A percentile compares a stretch with the other conserved stretches of the same genome.
Conservation (phyloP, 2,888 invertebrate genomes). For the Ornithoptera alexandrae region DNA sequence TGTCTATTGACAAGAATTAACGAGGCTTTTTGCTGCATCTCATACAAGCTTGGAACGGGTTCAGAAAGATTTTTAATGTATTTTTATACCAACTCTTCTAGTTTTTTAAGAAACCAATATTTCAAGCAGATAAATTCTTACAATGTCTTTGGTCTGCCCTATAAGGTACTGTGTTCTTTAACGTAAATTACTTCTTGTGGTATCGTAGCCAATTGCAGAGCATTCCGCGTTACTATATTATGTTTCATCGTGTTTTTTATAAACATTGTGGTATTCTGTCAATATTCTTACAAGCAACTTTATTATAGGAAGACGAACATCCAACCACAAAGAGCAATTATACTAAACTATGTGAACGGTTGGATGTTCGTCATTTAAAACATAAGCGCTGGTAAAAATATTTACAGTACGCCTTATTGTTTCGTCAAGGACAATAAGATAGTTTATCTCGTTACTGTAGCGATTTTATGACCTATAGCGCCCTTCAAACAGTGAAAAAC, state of each 20-base stretch:
- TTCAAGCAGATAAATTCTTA: conserved; percentile 69
- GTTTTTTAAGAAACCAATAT: conserved; percentile 59
- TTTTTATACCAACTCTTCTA: conserved; percentile 58
- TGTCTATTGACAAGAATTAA: conserved; percentile 74
- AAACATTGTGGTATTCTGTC: too few relatives aligned
- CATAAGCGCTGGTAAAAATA: too few relatives aligned
- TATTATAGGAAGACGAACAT: too few relatives aligned
- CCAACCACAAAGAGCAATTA: too few relatives aligned
- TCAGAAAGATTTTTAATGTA: conserved; percentile 57
- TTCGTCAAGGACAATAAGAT: too few relatives aligned
- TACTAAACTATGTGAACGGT: too few relatives aligned
- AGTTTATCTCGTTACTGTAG: too few relatives aligned
- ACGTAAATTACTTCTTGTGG: conserved; percentile 58
- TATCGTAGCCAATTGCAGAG: conserved; percentile 62
- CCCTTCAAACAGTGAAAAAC: too few relatives aligned
- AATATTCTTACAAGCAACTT: conserved; percentile 25
- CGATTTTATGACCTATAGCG: too few relatives aligned
- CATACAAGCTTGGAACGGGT: conserved; percentile 61
- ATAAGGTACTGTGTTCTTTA: conserved; percentile 74
- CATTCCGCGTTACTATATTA: conserved; percentile 61
- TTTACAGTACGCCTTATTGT: too few relatives aligned
- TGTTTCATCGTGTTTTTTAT: conserved; percentile 49
- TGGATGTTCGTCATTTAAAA: too few relatives aligned
- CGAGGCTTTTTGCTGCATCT: conserved; percentile 63
- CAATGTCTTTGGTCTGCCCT: conserved; percentile 65